Percentiles rank a stretch among this genome's conserved stretches.
These are phyloP conservation scores for Diplogasteroides magnus DNA, from an alignment of 1,140 invertebrate genomes.

Conservation along the genomic window DNA sequence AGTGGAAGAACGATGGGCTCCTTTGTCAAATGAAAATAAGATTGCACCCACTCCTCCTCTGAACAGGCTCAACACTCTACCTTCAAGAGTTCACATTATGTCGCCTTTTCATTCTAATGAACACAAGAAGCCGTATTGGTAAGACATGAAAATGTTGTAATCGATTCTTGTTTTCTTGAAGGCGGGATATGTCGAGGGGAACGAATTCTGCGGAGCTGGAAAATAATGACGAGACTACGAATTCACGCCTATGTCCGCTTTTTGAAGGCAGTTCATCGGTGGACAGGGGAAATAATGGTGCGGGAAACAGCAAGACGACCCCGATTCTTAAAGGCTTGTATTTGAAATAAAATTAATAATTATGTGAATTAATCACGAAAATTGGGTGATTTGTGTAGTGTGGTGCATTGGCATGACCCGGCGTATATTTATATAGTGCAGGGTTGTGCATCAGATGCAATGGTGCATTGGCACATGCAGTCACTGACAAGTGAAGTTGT, in stretches of 20 bases:
- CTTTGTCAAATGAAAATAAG: constrained; percentile 14
- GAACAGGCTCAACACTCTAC: not conserved
- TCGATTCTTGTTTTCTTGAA: not conserved
- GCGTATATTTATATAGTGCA: too few species aligned
- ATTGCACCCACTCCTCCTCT: not conserved
- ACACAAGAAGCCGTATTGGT: constrained; percentile 15
- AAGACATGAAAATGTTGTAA: not conserved
- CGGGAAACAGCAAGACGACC: not conserved
- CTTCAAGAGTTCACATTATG: constrained; percentile 10
- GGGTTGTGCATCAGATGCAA: not conserved
- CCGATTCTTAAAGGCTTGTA: not conserved
- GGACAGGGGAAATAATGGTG: not conserved
- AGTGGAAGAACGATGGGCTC: too few species aligned
- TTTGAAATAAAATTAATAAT: not conserved
- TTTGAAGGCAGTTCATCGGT: not conserved
- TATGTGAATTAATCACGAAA: too few species aligned
- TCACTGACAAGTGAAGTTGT: not conserved
- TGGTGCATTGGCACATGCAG: not conserved
- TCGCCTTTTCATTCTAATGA: constrained; percentile 9
- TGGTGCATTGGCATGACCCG: too few species aligned
- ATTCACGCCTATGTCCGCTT: too few species aligned
- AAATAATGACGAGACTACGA: too few species aligned
- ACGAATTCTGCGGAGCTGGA: not conserved
- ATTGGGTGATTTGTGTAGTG: too few species aligned
- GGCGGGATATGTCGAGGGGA: not conserved